These are phyloP conservation scores for Sminthurinus aureus DNA, from an alignment of 2,888 invertebrate genomes.

Conservation along the genomic window DNA sequence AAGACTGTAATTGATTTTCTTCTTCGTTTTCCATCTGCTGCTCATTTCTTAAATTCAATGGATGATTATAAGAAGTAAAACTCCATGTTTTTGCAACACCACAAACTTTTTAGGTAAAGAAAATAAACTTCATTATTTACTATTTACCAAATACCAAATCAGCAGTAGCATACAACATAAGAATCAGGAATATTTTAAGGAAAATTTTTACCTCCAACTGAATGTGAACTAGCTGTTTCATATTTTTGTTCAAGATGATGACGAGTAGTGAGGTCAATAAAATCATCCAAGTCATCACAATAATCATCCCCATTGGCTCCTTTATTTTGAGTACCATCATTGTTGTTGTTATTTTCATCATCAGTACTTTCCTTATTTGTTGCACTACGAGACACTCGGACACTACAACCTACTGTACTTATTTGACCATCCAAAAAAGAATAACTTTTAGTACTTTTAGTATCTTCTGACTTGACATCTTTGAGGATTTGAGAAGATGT, in stretches of 20 bases:
- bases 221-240: neutral
- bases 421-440: conserved; percentile 11
- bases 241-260: neutral
- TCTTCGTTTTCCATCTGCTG: neutral
- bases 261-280: neutral
- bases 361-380: neutral
- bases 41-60: neutral
- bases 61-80: conserved; percentile 10
- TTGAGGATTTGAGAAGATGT: too few relatives aligned
- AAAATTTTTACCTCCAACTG: conserved; percentile 1
- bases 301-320: neutral
- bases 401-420: conserved; percentile 18
- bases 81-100: conserved; percentile 32
- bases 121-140: too few relatives aligned
- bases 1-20: too few relatives aligned
- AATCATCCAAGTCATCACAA: neutral
- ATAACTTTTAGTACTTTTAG: neutral
- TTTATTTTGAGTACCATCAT: neutral
- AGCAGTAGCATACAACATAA: too few relatives aligned
- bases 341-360: neutral
- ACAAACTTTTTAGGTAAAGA: neutral
- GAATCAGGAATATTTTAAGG: too few relatives aligned
- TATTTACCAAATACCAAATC: too few relatives aligned
- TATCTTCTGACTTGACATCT: neutral
- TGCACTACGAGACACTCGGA: neutral